Evolutionary conservation across 1,140 invertebrate genomes (phyloP).

Genomic region (Sesamia nonagrioides): DNA sequence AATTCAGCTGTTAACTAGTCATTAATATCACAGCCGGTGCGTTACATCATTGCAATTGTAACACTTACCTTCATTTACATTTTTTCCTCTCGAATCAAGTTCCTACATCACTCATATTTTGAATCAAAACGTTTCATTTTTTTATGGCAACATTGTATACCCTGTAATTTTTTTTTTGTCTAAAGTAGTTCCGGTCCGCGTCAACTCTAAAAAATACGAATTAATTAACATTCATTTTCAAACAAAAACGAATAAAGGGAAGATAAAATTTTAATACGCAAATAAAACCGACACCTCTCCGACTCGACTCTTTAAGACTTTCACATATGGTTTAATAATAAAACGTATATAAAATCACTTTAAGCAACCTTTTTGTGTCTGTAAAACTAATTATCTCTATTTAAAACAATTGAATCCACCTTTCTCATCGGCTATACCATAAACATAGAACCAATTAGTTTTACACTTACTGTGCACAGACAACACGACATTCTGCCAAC

Average conservation of each 20-base stretch:
- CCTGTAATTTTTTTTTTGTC: no score
- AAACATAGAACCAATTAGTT: constrained; percentile 18
- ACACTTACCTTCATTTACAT: neutral
- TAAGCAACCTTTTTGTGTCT: neutral
- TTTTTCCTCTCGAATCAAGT: neutral
- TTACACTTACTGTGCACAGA: neutral
- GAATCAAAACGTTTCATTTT: neutral
- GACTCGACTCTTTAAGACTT: constrained; percentile 10
- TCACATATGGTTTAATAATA: constrained; percentile 14
- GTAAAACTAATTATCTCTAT: constrained; percentile 11
- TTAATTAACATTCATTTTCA: constrained; percentile 5
- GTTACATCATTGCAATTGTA: no score
- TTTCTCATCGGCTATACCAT: constrained; percentile 6
- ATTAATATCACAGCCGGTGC: neutral
- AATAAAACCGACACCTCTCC: constrained; percentile 5
- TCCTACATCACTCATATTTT: no score
- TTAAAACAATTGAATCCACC: constrained; percentile 9
- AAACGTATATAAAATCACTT: neutral
- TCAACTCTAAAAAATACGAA: neutral
- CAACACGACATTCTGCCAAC: neutral
- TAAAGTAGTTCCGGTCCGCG: neutral
- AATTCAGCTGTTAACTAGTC: neutral
- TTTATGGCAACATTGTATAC: neutral
- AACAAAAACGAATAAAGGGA: neutral
- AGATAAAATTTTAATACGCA: constrained; percentile 12